These are phyloP conservation scores for Cyclina sinensis DNA, from an alignment of 1,140 invertebrate species.

Conservation along the genomic window DNA sequence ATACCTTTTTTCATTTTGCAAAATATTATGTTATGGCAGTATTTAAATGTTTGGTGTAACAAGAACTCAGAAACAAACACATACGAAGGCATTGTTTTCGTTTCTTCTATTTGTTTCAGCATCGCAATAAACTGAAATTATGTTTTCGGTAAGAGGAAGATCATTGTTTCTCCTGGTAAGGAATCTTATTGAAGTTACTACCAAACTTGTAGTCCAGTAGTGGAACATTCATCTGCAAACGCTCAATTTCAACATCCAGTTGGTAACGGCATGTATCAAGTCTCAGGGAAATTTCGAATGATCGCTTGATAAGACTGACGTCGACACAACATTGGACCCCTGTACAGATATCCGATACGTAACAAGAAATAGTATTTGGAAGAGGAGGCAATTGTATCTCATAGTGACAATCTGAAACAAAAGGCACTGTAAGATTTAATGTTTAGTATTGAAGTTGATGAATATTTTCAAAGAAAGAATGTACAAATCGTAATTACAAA, in stretches of 20 bases:
- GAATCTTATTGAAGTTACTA: constrained; percentile 12
- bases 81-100: not conserved
- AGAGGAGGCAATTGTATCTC: not conserved
- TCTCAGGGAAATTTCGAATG: not conserved
- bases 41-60: no score
- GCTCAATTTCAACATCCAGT: not conserved
- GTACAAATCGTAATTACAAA: no score
- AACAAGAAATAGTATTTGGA: not conserved
- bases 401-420: not conserved
- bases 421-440: no score
- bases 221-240: not conserved
- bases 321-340: not conserved
- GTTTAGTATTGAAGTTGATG: no score
- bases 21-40: no score
- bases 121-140: no score
- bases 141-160: no score
- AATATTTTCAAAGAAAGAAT: not conserved
- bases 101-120: not conserved
- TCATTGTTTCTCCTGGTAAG: not conserved
- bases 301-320: not conserved
- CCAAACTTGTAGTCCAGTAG: constrained; percentile 51
- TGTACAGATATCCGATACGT: not conserved
- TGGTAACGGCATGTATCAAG: not conserved
- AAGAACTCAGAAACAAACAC: no score
- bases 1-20: no score